These are phyloP conservation scores for Drosophila sproati DNA, from an alignment of 1,140 invertebrate species.

Conservation along the genomic window DNA sequence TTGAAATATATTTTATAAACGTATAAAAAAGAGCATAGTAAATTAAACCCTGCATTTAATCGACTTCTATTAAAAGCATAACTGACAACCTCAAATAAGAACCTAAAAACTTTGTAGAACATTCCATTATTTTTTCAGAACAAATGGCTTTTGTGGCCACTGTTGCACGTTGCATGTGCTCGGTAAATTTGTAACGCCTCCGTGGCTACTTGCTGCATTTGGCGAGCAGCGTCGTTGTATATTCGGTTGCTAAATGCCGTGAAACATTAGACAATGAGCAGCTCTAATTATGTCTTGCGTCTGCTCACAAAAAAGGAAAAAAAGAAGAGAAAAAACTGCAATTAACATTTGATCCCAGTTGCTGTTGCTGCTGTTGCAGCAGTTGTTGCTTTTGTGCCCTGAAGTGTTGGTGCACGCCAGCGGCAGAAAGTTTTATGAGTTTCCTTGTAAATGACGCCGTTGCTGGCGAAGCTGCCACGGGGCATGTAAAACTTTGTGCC, in stretches of 20 bases:
- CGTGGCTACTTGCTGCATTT: neutral
- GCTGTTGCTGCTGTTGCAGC: constrained; percentile 25
- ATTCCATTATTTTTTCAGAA: neutral
- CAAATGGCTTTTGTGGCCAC: neutral
- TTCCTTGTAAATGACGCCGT: constrained; percentile 55
- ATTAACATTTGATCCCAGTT: constrained; percentile 75
- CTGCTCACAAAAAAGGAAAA: constrained; percentile 23
- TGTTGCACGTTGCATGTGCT: neutral
- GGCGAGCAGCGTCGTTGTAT: constrained; percentile 21
- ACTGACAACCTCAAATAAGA: no score
- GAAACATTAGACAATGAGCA: constrained; percentile 77
- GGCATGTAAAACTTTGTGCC: constrained; percentile 42
- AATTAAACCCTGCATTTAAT: no score
- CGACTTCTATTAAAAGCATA: no score
- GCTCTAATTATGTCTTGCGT: constrained; percentile 75
- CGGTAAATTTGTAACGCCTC: neutral
- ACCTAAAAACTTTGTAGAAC: neutral
- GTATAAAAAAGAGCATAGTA: no score
- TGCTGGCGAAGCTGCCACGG: constrained; percentile 1
- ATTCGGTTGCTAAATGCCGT: constrained; percentile 75
- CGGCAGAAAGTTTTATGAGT: constrained; percentile 70
- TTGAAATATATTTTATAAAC: no score
- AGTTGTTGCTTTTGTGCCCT: constrained; percentile 42
- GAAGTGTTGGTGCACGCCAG: constrained; percentile 70
- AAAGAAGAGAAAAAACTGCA: constrained; percentile 54